A percentile compares a stretch with the other conserved stretches of the same genome.
These are phyloP conservation scores for Tetranychus truncatus DNA, from an alignment of 2,888 invertebrate genomes.

Conservation along the genomic window DNA sequence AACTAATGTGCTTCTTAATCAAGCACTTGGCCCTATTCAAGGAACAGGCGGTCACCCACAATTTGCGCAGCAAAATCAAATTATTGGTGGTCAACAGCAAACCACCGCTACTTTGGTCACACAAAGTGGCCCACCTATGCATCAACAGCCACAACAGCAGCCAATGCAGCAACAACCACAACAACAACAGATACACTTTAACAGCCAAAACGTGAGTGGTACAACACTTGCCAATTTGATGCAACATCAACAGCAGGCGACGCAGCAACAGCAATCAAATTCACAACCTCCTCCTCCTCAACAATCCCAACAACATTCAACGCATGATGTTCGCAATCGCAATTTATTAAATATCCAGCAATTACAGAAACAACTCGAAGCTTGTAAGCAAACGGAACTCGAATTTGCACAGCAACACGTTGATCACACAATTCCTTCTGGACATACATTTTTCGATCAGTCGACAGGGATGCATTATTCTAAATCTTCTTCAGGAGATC, in stretches of 20 bases:
- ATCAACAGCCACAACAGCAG: no score
- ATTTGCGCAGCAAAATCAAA: background rate
- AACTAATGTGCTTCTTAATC: conserved; percentile 29
- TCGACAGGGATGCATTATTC: conserved; percentile 12
- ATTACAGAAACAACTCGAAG: conserved; percentile 55
- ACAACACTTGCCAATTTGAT: conserved; percentile 9
- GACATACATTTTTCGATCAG: conserved; percentile 22
- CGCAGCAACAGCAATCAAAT: background rate
- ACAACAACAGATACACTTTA: conserved; percentile 10
- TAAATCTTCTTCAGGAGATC: no score
- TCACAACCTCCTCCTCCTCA: background rate
- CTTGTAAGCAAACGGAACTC: conserved; percentile 59
- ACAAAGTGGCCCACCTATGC: background rate
- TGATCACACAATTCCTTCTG: conserved; percentile 21
- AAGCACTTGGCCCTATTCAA: conserved; percentile 13
- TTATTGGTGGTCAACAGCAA: background rate
- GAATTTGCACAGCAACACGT: conserved; percentile 41
- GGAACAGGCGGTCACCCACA: background rate
- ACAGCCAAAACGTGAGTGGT: conserved; percentile 14
- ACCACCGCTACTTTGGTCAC: background rate
- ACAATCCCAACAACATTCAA: conserved; percentile 27
- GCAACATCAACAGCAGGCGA: conserved; percentile 13
- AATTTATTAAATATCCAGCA: conserved; percentile 57
- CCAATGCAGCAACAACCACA: background rate
- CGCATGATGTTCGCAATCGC: conserved; percentile 55